Evolutionary conservation across 2,113 vertebrate species (phyloP).

Genomic region (Labeo catla): DNA sequence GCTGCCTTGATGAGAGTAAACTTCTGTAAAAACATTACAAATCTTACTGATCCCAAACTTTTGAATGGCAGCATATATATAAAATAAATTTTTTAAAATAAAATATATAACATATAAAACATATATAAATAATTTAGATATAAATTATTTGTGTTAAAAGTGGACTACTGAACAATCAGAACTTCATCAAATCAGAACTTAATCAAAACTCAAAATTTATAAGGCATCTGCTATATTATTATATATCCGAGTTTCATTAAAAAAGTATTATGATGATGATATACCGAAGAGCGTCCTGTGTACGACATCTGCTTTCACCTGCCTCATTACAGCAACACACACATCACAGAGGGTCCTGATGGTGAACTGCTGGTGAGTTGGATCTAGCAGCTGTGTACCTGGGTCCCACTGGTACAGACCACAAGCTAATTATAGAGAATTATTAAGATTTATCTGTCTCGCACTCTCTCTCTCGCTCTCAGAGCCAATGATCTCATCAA

Average conservation of each 20-base stretch:
- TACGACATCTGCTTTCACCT: constrained; percentile 10
- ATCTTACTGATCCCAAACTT: not conserved
- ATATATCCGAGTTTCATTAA: not conserved
- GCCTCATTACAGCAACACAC: constrained; percentile 22
- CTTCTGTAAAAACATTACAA: not conserved
- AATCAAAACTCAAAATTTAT: not conserved
- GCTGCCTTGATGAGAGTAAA: too few relatives aligned
- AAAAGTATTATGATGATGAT: not conserved
- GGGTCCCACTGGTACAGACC: constrained; percentile 21
- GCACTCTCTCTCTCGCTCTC: not conserved
- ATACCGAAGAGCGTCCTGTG: not conserved
- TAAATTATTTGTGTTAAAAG: too few relatives aligned
- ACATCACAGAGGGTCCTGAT: constrained; percentile 28
- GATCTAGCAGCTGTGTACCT: constrained; percentile 38
- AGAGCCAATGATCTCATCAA: constrained; percentile 9
- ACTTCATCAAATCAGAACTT: not conserved
- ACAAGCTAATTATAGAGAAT: constrained; percentile 44
- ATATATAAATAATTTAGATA: too few relatives aligned
- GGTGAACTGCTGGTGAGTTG: constrained; percentile 27
- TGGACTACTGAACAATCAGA: not conserved
- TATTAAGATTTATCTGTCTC: constrained; percentile 33
- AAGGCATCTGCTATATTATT: not conserved
- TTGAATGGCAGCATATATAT: too few relatives aligned
- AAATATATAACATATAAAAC: too few relatives aligned
- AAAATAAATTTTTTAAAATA: too few relatives aligned